Conservation (phyloP, 2,113 vertebrate genomes). For the Melanocharis versteri region DNA sequence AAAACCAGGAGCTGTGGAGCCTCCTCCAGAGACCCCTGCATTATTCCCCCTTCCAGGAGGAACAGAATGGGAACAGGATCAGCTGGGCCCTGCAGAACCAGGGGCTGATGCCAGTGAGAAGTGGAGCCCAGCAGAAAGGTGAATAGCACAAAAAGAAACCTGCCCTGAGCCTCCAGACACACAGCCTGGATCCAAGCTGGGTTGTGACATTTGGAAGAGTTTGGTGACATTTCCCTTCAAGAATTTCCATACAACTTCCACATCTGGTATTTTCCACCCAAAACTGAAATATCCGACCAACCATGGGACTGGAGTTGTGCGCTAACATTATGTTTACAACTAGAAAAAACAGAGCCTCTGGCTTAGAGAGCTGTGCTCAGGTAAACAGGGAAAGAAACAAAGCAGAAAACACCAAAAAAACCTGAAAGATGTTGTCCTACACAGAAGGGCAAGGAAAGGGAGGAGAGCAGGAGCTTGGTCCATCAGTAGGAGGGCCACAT, state of each 20-base stretch:
- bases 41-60: not conserved
- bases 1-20: not conserved
- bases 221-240: not conserved
- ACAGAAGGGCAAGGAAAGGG: not conserved
- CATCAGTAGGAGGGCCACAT: not conserved
- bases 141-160: not conserved
- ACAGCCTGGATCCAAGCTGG: not conserved
- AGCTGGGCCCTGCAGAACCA: not conserved
- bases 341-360: too few relatives aligned
- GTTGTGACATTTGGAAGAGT: not conserved
- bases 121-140: not conserved
- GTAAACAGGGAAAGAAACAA: not conserved
- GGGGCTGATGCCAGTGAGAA: not conserved
- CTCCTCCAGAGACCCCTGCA: not conserved
- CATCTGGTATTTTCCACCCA: not conserved
- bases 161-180: not conserved
- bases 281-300: not conserved
- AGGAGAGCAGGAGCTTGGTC: not conserved
- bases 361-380: not conserved
- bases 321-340: not conserved
- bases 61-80: accelerated
- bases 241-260: not conserved
- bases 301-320: not conserved
- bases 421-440: accelerated
- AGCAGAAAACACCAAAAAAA: not conserved